A percentile compares a stretch with the other conserved stretches of the same genome.
phyloP scores from a whole-genome alignment of 2,113 vertebrate genomes.

The Turnix velox region DNA sequence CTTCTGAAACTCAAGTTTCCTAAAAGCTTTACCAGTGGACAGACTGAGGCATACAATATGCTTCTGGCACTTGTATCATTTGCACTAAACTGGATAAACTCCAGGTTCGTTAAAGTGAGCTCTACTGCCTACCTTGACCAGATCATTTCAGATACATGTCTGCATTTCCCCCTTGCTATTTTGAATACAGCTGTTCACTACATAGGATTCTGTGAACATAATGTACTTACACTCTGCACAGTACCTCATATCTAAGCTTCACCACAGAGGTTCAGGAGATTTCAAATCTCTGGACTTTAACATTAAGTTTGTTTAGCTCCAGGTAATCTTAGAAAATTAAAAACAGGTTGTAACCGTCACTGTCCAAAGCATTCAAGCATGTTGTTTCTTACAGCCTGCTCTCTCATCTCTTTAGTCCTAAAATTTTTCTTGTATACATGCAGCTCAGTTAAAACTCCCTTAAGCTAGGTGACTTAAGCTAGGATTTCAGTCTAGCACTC shows the following conservation, averaged over 20 bases:
- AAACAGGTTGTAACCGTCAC: too few species aligned
- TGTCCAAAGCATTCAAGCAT: not conserved
- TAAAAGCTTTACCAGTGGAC: not conserved
- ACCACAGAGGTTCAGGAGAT: not conserved
- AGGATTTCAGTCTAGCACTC: not conserved
- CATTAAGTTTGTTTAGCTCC: not conserved
- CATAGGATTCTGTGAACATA: not conserved
- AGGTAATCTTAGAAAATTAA: not conserved
- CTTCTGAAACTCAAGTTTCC: not conserved
- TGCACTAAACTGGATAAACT: not conserved
- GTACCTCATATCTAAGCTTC: not conserved
- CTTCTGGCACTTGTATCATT: not conserved
- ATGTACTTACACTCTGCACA: not conserved
- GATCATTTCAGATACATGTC: not conserved
- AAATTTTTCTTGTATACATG: not conserved
- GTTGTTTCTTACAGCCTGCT: not conserved
- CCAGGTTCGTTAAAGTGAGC: rapidly evolving
- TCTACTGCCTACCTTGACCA: not conserved
- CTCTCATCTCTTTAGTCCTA: not conserved
- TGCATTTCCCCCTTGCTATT: not conserved
- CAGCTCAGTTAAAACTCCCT: not conserved
- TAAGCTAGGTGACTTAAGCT: not conserved
- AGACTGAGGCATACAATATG: not conserved
- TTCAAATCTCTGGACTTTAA: not conserved
- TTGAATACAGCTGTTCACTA: not conserved